A percentile compares a stretch with the other conserved stretches of the same genome.
These are phyloP conservation scores for Philopotamus ludificatus DNA, from an alignment of 1,140 invertebrate species.

Conservation along the genomic window DNA sequence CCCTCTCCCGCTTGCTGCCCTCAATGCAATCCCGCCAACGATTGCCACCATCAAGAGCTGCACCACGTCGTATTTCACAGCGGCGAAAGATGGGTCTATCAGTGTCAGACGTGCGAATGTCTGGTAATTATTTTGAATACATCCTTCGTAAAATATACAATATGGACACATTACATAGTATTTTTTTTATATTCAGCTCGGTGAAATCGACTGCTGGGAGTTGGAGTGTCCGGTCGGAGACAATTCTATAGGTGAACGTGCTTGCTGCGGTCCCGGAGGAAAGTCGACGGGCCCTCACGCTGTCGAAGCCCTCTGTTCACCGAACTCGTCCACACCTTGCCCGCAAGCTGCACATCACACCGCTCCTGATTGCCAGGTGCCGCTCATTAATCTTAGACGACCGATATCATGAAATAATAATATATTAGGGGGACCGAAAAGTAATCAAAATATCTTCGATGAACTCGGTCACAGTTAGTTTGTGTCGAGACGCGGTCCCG, in stretches of 20 bases:
- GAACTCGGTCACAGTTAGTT: too few relatives aligned
- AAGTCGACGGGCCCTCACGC: constrained; percentile 55
- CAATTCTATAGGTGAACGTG: constrained; percentile 73
- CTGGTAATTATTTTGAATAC: constrained; percentile 58
- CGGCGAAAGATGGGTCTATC: constrained; percentile 84
- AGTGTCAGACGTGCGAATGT: constrained; percentile 89
- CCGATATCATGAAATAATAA: too few relatives aligned
- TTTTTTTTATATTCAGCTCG: constrained; percentile 62
- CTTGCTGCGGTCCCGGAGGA: constrained; percentile 60
- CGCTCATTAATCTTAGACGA: background rate
- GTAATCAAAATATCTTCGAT: too few relatives aligned
- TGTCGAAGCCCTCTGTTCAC: constrained; percentile 56
- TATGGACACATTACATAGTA: background rate
- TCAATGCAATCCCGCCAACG: constrained; percentile 69
- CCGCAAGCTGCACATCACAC: constrained; percentile 40
- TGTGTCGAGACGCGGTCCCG: too few relatives aligned
- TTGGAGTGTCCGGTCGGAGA: constrained; percentile 76
- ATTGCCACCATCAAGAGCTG: constrained; percentile 77
- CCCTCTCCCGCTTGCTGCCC: constrained; percentile 65
- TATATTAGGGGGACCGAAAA: too few relatives aligned
- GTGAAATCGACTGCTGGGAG: constrained; percentile 87
- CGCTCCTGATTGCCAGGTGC: constrained; percentile 40
- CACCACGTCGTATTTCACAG: constrained; percentile 71
- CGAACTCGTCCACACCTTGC: constrained; percentile 40
- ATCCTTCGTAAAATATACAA: background rate